Evolutionary conservation across 2,888 invertebrate species (phyloP).

Genomic region (Drosophila mayaguana): DNA sequence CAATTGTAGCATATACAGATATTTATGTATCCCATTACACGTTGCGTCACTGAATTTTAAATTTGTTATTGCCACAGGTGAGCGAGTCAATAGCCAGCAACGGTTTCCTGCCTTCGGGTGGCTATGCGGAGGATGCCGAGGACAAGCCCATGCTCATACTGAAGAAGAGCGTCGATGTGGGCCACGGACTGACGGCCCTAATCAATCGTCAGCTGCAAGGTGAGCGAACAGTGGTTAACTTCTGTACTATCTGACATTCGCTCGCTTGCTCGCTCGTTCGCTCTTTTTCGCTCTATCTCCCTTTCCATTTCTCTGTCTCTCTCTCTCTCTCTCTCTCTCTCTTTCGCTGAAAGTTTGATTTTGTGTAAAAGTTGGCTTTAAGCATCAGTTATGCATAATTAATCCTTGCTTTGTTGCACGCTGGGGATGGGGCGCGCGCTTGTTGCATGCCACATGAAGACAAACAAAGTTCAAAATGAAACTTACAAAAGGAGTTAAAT

Average conservation of each 20-base stretch:
- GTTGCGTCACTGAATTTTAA: too few species aligned
- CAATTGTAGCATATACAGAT: not conserved
- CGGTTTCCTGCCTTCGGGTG: conserved; percentile 89
- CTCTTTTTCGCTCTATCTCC: not conserved
- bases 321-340: conserved; percentile 8
- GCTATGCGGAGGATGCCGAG: conserved; percentile 89
- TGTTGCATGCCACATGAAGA: conserved; percentile 39
- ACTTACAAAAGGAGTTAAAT: not conserved
- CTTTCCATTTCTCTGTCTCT: conserved; percentile 9
- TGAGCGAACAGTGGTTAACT: conserved; percentile 78
- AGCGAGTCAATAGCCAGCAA: conserved; percentile 93
- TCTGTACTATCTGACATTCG: not conserved
- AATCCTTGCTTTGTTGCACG: conserved; percentile 41
- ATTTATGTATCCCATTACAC: not conserved
- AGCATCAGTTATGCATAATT: conserved; percentile 2
- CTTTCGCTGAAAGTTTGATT: not conserved
- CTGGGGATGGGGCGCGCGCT: conserved; percentile 21
- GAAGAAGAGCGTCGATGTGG: conserved; percentile 88
- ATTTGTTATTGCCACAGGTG: conserved; percentile 86
- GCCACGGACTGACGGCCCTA: conserved; percentile 91
- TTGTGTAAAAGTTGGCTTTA: conserved; percentile 9
- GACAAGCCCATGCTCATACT: conserved; percentile 92
- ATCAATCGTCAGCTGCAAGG: conserved; percentile 92
- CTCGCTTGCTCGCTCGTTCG: not conserved
- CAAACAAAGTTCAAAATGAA: not conserved